Conservation (phyloP, 2,888 invertebrate genomes). For the Kuschelorhynchus macadamiae region DNA sequence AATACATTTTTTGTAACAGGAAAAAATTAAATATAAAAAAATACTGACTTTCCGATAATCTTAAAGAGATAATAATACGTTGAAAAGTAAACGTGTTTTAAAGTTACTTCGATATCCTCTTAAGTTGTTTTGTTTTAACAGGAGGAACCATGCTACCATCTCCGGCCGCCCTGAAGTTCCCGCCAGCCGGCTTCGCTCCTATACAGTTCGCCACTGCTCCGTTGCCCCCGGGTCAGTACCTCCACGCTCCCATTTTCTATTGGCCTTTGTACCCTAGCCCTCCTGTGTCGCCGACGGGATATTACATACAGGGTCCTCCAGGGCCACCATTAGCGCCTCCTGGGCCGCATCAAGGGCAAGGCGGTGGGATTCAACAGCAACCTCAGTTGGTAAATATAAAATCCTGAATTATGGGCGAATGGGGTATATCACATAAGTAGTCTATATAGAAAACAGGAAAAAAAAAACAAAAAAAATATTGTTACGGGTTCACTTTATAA, state of each 20-base stretch:
- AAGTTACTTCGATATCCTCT: too few species aligned
- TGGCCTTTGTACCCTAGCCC: constrained; percentile 94
- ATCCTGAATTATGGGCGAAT: too few species aligned
- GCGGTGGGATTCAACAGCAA: constrained; percentile 65
- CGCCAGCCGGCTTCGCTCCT: constrained; percentile 63
- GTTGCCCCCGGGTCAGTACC: constrained; percentile 60
- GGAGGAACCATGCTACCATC: constrained; percentile 75
- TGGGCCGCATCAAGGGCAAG: constrained; percentile 61
- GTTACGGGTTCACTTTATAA: too few species aligned
- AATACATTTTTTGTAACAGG: too few species aligned
- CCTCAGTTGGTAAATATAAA: constrained; percentile 37
- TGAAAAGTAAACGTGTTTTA: too few species aligned
- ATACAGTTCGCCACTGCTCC: constrained; percentile 67
- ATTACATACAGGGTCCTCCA: constrained; percentile 77
- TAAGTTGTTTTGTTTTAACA: constrained; percentile 60
- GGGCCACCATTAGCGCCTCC: constrained; percentile 53
- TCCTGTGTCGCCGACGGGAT: constrained; percentile 92
- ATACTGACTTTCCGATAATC: too few species aligned
- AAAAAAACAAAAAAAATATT: too few species aligned
- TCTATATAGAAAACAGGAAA: too few species aligned
- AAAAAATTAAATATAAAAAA: too few species aligned
- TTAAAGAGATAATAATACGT: too few species aligned
- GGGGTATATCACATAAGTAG: too few species aligned
- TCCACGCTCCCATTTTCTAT: constrained; percentile 80
- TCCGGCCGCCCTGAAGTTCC: constrained; percentile 55